Evolutionary conservation across 2,113 vertebrate species (phyloP).

Genomic region (Onychostruthus taczanowskii): DNA sequence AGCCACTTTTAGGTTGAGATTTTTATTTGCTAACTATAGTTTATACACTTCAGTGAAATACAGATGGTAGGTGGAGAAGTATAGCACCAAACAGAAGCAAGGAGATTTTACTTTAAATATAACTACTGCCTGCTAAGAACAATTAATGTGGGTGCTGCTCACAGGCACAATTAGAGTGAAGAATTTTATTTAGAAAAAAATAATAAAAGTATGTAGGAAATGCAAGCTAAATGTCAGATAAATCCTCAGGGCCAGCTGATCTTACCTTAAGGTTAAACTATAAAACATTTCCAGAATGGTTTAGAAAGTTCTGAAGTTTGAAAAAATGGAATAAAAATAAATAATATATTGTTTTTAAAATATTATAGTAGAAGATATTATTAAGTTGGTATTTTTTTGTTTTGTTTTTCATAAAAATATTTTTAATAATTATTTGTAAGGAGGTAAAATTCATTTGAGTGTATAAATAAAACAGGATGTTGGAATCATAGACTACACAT

Average conservation of each 20-base stretch:
- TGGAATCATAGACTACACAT: not conserved
- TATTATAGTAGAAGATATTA: not conserved
- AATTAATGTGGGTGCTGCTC: not conserved
- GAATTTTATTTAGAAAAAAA: not conserved
- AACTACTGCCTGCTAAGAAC: not conserved
- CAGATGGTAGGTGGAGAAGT: not conserved
- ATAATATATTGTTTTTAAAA: not conserved
- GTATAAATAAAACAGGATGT: not conserved
- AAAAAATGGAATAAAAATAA: not conserved
- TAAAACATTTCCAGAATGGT: not conserved
- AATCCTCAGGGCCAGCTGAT: not conserved
- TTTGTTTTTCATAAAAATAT: not conserved
- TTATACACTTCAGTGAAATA: not conserved
- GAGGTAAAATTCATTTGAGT: not conserved
- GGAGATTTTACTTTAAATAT: not conserved
- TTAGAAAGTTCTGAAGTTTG: not conserved
- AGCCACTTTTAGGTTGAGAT: not conserved
- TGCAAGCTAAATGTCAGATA: not conserved
- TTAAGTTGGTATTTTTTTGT: accelerated
- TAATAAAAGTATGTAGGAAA: not conserved
- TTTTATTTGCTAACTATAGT: not conserved
- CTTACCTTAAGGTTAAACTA: not conserved
- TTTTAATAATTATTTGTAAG: not conserved
- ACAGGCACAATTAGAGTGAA: not conserved
- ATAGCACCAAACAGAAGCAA: not conserved